phyloP scores from a whole-genome alignment of 2,888 invertebrate genomes.

The Cephus sareptanus region DNA sequence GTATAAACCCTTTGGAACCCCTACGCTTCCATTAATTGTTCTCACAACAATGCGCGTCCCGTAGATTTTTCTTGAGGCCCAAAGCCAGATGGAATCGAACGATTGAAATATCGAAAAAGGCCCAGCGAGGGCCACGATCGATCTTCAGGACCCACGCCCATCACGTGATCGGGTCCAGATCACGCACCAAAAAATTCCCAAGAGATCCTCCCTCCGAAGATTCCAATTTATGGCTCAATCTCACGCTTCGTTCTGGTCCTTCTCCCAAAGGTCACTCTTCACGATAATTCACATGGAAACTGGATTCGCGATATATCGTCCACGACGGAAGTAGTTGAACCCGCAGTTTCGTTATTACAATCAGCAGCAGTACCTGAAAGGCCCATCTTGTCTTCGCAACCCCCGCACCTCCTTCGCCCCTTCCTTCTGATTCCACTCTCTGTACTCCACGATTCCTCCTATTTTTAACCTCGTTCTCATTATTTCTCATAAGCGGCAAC shows the following conservation, averaged over 20 bases:
- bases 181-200: not conserved
- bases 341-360: not conserved
- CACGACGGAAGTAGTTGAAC: not conserved
- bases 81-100: not conserved
- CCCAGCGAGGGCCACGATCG: not conserved
- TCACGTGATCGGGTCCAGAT: not conserved
- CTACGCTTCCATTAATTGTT: not conserved
- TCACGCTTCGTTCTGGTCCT: not conserved
- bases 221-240: slow-evolving; percentile 1
- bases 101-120: not conserved
- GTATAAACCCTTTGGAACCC: not conserved
- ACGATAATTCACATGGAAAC: not conserved
- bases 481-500: slow-evolving; percentile 8
- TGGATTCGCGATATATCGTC: not conserved
- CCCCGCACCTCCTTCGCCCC: not conserved
- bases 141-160: not conserved
- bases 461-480: not conserved
- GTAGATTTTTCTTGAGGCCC: not conserved
- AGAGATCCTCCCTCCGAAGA: not conserved
- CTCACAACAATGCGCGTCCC: not conserved
- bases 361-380: not conserved
- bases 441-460: not conserved
- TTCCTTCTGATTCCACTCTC: not conserved
- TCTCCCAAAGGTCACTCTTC: not conserved
- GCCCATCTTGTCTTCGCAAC: not conserved